phyloP scores from a whole-genome alignment of 2,888 invertebrate genomes.

The Phyto melanocephala region DNA sequence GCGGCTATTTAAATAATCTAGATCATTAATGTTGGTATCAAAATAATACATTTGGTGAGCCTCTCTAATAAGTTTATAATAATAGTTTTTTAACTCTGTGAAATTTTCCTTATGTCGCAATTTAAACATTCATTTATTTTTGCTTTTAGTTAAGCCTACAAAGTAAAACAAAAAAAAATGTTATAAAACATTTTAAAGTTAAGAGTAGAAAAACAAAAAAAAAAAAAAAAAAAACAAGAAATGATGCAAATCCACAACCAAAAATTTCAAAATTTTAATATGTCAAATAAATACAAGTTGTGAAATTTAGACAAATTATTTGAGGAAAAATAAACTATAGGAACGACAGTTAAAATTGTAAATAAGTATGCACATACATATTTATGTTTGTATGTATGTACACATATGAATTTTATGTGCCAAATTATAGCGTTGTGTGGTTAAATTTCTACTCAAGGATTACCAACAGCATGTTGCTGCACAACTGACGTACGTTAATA shows the following conservation, averaged over 20 bases:
- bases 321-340: not conserved
- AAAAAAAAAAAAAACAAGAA: not conserved
- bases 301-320: not conserved
- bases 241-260: constrained; percentile 3
- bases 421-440: not conserved
- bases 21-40: no score
- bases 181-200: not conserved
- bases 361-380: not conserved
- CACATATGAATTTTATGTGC: no score
- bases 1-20: no score
- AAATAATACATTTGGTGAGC: no score
- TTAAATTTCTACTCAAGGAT: not conserved
- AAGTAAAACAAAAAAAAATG: not conserved
- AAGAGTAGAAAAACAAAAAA: not conserved
- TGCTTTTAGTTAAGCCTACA: not conserved
- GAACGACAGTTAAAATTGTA: not conserved
- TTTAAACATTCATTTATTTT: constrained; percentile 24
- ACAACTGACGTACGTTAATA: not conserved
- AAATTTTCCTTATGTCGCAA: constrained; percentile 29
- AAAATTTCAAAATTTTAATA: not conserved
- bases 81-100: constrained; percentile 7
- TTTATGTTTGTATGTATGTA: no score
- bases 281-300: not conserved
- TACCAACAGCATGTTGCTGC: not conserved
- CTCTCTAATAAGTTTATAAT: no score